These are phyloP conservation scores for Euura saliciscinereae DNA, from an alignment of 1,140 invertebrate genomes.

Conservation along the genomic window DNA sequence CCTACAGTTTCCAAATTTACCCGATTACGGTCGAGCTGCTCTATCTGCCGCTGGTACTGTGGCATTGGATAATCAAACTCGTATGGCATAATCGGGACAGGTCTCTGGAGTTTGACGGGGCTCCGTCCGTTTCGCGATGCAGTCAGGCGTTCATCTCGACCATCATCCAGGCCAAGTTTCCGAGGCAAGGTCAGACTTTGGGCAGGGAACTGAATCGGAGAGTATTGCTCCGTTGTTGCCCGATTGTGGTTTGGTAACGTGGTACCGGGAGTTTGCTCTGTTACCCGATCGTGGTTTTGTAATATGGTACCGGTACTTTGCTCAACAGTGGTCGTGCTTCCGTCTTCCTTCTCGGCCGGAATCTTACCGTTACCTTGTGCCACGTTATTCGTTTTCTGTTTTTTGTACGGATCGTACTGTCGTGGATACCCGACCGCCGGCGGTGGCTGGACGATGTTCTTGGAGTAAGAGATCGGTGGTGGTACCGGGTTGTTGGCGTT, in stretches of 20 bases:
- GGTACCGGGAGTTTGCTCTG: background rate
- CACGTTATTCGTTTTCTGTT: background rate
- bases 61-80: background rate
- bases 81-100: background rate
- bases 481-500: slow-evolving; percentile 37
- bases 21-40: background rate
- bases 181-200: too few relatives aligned
- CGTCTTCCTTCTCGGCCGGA: background rate
- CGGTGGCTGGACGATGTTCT: background rate
- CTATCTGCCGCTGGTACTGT: background rate
- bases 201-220: too few relatives aligned
- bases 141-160: too few relatives aligned
- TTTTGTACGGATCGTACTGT: background rate
- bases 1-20: background rate
- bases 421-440: background rate
- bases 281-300: background rate
- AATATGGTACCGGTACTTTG: background rate
- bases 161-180: too few relatives aligned
- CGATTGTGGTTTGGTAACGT: background rate
- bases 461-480: background rate
- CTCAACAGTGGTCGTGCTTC: background rate
- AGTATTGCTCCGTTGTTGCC: too few relatives aligned
- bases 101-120: background rate
- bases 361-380: background rate
- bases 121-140: background rate